phyloP scores from a whole-genome alignment of 2,888 invertebrate species.

The Tinea trinotella region DNA sequence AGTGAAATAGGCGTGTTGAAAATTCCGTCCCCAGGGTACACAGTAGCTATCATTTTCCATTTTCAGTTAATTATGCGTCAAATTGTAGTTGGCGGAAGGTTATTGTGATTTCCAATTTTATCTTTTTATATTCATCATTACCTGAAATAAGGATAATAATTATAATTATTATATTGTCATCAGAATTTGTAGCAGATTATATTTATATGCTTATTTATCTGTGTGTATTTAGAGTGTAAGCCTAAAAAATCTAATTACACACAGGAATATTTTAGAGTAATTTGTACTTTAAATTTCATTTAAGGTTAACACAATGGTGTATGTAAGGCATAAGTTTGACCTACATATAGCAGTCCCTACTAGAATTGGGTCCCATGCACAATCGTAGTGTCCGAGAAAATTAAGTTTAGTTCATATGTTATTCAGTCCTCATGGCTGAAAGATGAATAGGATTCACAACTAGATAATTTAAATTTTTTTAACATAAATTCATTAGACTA shows the following conservation, averaged over 20 bases:
- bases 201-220: too few species aligned
- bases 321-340: not conserved
- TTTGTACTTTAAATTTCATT: too few species aligned
- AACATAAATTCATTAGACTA: too few species aligned
- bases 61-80: not conserved
- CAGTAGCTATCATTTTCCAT: slow-evolving; percentile 40
- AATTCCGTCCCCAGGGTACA: slow-evolving; percentile 67
- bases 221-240: too few species aligned
- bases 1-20: slow-evolving; percentile 76
- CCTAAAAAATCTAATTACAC: too few species aligned
- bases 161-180: too few species aligned
- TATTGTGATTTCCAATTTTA: not conserved
- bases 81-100: not conserved
- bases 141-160: slow-evolving; percentile 14
- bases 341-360: not conserved
- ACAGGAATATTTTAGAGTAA: too few species aligned
- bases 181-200: too few species aligned
- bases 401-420: slow-evolving; percentile 14
- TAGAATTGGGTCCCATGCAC: not conserved
- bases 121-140: slow-evolving; percentile 13
- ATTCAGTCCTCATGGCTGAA: slow-evolving; percentile 1
- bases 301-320: not conserved
- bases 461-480: not conserved
- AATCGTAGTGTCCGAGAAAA: not conserved
- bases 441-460: not conserved